Percentiles rank a stretch among this genome's conserved stretches.
phyloP scores from a whole-genome alignment of 2,888 invertebrate species.

The Alsophila aescularia region DNA sequence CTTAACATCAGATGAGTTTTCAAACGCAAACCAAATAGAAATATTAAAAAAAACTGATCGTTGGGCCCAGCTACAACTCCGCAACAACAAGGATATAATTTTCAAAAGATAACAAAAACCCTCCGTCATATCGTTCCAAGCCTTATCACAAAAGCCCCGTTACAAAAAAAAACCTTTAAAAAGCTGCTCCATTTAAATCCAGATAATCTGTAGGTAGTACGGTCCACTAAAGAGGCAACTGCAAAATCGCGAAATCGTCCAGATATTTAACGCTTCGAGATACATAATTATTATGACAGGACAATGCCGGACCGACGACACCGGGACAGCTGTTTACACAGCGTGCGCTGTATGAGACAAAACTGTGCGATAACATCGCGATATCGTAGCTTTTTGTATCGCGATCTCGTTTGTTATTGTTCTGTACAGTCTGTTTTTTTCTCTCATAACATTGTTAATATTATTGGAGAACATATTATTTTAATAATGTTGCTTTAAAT shows the following conservation, averaged over 20 bases:
- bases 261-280: slow-evolving; percentile 69
- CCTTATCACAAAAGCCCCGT: background rate
- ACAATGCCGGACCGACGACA: slow-evolving; percentile 62
- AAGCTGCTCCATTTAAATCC: slow-evolving; percentile 22
- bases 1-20: no score
- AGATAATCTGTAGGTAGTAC: slow-evolving; percentile 22
- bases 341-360: slow-evolving; percentile 30
- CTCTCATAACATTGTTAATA: slow-evolving; percentile 8
- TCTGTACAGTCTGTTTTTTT: slow-evolving; percentile 37
- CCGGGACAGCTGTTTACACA: slow-evolving; percentile 57
- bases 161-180: slow-evolving; percentile 4
- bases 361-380: slow-evolving; percentile 57
- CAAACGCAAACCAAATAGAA: no score
- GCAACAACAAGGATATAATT: background rate
- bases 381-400: slow-evolving; percentile 53
- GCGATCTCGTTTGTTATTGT: slow-evolving; percentile 62
- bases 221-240: slow-evolving; percentile 48
- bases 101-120: slow-evolving; percentile 14
- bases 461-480: background rate
- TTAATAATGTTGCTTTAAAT: background rate
- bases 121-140: background rate
- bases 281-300: slow-evolving; percentile 79
- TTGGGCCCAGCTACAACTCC: no score
- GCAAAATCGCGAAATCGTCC: slow-evolving; percentile 45
- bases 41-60: no score